Percentiles rank a stretch among this genome's conserved stretches.
Conservation (phyloP, 2,888 invertebrate species). For the Sphaeridia pumilis region DNA sequence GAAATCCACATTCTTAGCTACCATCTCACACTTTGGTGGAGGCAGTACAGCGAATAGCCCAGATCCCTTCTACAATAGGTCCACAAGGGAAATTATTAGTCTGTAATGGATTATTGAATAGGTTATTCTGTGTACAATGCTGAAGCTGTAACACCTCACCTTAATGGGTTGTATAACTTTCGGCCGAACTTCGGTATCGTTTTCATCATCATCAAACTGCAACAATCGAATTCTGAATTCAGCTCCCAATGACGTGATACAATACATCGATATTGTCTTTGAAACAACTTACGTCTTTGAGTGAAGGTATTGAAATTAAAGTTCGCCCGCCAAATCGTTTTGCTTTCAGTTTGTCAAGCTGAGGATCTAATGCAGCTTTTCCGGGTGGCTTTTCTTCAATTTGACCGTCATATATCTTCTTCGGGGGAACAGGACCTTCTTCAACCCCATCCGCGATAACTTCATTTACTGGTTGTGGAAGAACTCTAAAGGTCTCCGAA, state of each 20-base stretch:
- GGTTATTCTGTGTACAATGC: too few relatives aligned
- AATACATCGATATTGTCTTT: too few relatives aligned
- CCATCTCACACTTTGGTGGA: conserved; percentile 47
- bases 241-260: too few relatives aligned
- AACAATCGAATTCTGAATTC: too few relatives aligned
- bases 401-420: conserved; percentile 31
- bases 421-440: conserved; percentile 32
- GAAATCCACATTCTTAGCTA: too few relatives aligned
- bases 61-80: conserved; percentile 53
- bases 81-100: too few relatives aligned
- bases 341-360: conserved; percentile 4
- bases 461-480: conserved; percentile 3
- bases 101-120: too few relatives aligned
- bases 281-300: conserved; percentile 52
- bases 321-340: conserved; percentile 41
- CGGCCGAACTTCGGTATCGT: conserved; percentile 36
- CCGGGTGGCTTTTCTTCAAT: conserved; percentile 21
- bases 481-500: conserved; percentile 1
- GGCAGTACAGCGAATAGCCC: conserved; percentile 59
- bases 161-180: conserved; percentile 43
- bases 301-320: conserved; percentile 56
- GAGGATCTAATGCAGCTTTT: not conserved
- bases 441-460: conserved; percentile 15
- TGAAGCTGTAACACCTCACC: too few relatives aligned
- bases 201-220: conserved; percentile 52